These are phyloP conservation scores for Engraulis encrasicolus DNA, from an alignment of 2,113 vertebrate species.

Conservation along the genomic window DNA sequence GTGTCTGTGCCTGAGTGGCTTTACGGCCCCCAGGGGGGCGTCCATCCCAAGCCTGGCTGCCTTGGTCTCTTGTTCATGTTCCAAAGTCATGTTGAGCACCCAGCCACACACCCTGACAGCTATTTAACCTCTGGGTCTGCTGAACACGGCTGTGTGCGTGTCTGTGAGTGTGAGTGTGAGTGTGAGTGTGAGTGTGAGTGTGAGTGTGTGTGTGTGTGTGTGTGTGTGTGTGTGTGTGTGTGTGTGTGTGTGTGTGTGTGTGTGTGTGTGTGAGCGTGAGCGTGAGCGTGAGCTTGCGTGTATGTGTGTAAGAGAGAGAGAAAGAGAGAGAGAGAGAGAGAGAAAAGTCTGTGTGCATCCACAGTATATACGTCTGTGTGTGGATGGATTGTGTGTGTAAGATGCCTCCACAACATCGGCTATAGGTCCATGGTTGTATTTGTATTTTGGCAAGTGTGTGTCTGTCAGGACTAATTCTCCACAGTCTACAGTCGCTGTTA, in stretches of 20 bases:
- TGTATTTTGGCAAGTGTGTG: background rate
- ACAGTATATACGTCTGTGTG: background rate
- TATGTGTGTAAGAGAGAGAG: too few species aligned
- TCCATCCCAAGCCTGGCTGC: conserved; percentile 55
- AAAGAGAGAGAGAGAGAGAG: too few species aligned
- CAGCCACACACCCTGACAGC: conserved; percentile 59
- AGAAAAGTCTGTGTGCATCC: background rate
- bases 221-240: background rate
- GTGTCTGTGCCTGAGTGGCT: conserved; percentile 51
- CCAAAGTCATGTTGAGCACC: conserved; percentile 52
- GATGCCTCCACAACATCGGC: too few species aligned
- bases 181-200: background rate
- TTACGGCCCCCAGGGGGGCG: conserved; percentile 53
- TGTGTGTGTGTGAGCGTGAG: background rate
- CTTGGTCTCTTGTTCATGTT: conserved; percentile 60
- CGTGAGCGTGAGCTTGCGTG: background rate
- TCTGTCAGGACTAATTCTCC: too few species aligned
- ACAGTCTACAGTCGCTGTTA: too few species aligned
- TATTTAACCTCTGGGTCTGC: conserved; percentile 64
- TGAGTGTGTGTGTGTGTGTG: background rate
- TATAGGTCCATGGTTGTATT: too few species aligned
- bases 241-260: too few species aligned
- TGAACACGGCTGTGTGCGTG: conserved; percentile 32
- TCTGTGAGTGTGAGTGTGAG: background rate
- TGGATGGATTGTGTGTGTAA: conserved; percentile 41